Conservation (phyloP, 2,888 invertebrate species). For the Tipula confusa region DNA sequence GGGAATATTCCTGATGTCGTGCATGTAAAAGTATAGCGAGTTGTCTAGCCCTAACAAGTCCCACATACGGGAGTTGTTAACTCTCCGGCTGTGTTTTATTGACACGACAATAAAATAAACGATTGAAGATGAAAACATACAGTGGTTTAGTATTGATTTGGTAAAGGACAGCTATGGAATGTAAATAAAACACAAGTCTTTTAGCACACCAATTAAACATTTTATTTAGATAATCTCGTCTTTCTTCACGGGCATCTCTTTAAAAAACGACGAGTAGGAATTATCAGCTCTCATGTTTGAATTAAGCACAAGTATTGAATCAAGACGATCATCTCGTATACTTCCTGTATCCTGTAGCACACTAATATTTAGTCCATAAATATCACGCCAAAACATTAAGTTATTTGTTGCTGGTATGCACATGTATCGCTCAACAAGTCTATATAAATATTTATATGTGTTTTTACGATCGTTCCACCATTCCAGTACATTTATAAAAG, state of each 20-base stretch:
- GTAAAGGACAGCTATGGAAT: too few relatives aligned
- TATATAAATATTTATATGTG: background rate
- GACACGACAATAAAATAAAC: too few relatives aligned
- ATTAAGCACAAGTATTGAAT: background rate
- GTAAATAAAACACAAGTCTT: background rate
- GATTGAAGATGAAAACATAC: too few relatives aligned
- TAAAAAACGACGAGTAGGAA: background rate
- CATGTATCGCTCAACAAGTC: background rate
- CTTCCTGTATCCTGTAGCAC: background rate
- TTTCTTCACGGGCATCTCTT: background rate
- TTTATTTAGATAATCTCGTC: background rate
- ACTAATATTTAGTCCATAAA: background rate
- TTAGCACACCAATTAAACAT: background rate
- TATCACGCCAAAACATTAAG: background rate
- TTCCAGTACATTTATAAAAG: background rate
- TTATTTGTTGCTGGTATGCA: background rate
- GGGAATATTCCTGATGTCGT: too few relatives aligned
- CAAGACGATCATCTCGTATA: background rate
- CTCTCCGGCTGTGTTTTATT: too few relatives aligned
- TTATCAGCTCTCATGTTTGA: background rate
- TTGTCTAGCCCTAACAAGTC: too few relatives aligned
- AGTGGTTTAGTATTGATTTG: too few relatives aligned
- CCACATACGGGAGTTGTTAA: too few relatives aligned
- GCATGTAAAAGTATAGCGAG: too few relatives aligned
- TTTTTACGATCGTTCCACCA: background rate